Base-by-base conservation (phyloP, 2,888 invertebrate species). In the Quadriops clusia region DNA sequence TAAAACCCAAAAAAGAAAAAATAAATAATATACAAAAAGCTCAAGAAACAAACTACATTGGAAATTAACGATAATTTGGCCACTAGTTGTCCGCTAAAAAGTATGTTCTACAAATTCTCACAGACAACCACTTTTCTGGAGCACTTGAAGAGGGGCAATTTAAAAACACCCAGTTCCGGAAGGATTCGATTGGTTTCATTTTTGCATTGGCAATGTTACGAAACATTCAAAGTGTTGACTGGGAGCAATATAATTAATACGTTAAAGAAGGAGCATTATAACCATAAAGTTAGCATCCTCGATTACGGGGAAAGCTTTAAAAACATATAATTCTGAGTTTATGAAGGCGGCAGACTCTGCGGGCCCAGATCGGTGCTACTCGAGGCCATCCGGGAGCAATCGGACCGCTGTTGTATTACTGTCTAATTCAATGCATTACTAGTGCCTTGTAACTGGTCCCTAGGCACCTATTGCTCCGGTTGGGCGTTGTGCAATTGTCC, bases 371-470 rank as follows among this genome's bases (percentile, higher is more conserved):
- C 43, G 44, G 47, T 43, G 43, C 44, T 44, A 38, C 37, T 39
- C 39, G 38, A 38, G 42, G 41, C 36, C 50, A 46, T 34, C 36
- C 38, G 53, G 53, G 53, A 51, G 49, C 53, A 52, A 56, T 56
- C 51, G 53, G 45, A 46, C 44, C 51, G 51, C 53, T 51, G 53
- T 55, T 65, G 63, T 65, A 66, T 66, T 66, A 66, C 65, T 61
- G 64, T 66, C 66, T 67, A 67, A 67, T 67, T 67, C 66, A 66
- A 67, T 66, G 66, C 67, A 65, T 66, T 66, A 66, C 60, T 55
- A 55, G 52, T 56, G 58, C 58, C 56, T 55, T 56, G 55, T 61
- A 60, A 60, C 60, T 57, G 59, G 54, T 53, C 61, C 57, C 59
- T 36, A 38, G 61, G 48, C 53, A 47, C 53, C 58, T 58, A 60